Evolutionary conservation across 2,797 vertebrate species (phyloP).

Genomic region (Synaphobranchus kaupii): DNA sequence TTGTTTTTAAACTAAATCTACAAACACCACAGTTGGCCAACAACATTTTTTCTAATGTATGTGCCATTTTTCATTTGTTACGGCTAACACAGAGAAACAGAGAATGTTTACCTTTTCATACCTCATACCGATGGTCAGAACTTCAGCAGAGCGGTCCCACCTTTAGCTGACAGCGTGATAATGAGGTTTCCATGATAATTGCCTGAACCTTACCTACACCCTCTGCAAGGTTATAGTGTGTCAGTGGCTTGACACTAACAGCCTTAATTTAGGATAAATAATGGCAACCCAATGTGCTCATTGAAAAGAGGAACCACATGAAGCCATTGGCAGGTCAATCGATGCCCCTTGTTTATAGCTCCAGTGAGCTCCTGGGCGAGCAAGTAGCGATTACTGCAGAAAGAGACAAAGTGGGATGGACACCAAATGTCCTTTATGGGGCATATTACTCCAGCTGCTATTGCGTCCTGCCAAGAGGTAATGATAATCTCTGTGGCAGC

Average conservation of each 20-base stretch:
- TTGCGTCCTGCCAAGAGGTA: not conserved
- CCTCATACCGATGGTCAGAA: not conserved
- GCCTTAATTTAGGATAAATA: slow-evolving; percentile 12
- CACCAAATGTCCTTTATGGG: not conserved
- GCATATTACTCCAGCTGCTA: not conserved
- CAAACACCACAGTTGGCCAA: not conserved
- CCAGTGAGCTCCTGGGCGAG: slow-evolving; percentile 2
- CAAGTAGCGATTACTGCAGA: not conserved
- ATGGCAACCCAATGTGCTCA: slow-evolving; percentile 10
- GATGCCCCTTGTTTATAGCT: slow-evolving; percentile 7
- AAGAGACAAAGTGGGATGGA: slow-evolving; percentile 1
- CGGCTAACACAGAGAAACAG: not conserved
- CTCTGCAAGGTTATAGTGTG: not conserved
- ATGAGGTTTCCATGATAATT: not conserved
- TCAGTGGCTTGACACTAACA: slow-evolving; percentile 1
- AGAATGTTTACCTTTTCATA: not conserved
- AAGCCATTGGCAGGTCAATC: slow-evolving; percentile 11
- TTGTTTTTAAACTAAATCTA: not conserved
- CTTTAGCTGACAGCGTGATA: not conserved
- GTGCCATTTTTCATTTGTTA: not conserved
- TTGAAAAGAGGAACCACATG: slow-evolving; percentile 10
- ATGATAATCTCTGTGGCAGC: not conserved
- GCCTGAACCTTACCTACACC: not conserved
- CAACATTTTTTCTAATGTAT: not conserved
- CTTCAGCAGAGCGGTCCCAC: not conserved